Conservation (phyloP, 2,888 invertebrate genomes). For the Dorcus hopei region DNA sequence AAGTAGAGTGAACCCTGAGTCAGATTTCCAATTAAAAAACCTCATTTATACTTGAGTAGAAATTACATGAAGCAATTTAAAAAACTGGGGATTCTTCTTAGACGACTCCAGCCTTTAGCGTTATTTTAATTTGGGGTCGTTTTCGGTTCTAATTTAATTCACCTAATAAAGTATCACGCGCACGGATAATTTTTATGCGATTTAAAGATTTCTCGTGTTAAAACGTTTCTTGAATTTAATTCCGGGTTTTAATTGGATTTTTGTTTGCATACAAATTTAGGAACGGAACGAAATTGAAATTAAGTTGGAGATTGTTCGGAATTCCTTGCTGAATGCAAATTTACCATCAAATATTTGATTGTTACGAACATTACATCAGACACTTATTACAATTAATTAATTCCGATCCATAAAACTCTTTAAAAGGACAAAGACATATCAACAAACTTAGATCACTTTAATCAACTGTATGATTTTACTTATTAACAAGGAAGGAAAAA, state of each 20-base stretch:
- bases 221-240: constrained; percentile 49
- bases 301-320: constrained; percentile 37
- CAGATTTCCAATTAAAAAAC: constrained; percentile 51
- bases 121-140: constrained; percentile 29
- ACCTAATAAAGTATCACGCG: constrained; percentile 50
- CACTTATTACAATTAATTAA: too few relatives aligned
- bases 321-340: constrained; percentile 27
- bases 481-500: too few relatives aligned
- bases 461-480: too few relatives aligned
- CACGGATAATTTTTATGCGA: constrained; percentile 51
- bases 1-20: constrained; percentile 36
- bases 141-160: constrained; percentile 32
- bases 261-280: constrained; percentile 42
- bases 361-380: too few relatives aligned
- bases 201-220: constrained; percentile 49
- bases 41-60: constrained; percentile 49
- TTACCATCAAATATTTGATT: not conserved
- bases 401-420: too few relatives aligned
- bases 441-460: too few relatives aligned
- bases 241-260: constrained; percentile 49
- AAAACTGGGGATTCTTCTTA: constrained; percentile 36
- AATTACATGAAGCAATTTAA: constrained; percentile 50
- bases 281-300: constrained; percentile 35
- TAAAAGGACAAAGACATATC: too few relatives aligned
- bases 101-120: constrained; percentile 40